A percentile compares a stretch with the other conserved stretches of the same genome.
These are phyloP conservation scores for Papilio elwesi DNA, from an alignment of 2,888 invertebrate genomes.

Conservation along the genomic window DNA sequence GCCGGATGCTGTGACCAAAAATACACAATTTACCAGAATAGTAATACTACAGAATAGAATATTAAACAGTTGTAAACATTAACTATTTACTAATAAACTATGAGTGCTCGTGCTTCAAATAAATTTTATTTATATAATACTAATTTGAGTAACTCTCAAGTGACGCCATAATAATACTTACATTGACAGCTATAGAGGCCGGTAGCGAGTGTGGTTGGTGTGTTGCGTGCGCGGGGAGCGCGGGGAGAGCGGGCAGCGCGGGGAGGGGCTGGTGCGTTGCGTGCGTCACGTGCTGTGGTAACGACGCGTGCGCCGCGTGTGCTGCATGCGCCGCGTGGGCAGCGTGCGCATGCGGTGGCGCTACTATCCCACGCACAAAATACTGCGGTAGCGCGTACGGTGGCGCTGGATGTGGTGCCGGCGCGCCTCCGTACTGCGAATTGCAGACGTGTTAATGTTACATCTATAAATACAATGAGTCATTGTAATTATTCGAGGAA, in stretches of 20 bases:
- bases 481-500: no score
- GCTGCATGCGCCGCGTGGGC: conserved; percentile 51
- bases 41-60: no score
- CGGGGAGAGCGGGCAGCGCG: conserved; percentile 43
- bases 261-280: conserved; percentile 40
- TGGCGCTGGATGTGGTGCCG: conserved; percentile 77
- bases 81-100: no score
- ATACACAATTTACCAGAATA: background rate
- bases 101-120: no score
- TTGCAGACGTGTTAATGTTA: conserved; percentile 6
- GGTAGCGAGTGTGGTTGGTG: conserved; percentile 63
- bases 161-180: conserved; percentile 25
- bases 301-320: conserved; percentile 47
- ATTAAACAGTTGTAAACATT: no score
- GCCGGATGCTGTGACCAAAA: conserved; percentile 67
- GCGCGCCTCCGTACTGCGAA: conserved; percentile 69
- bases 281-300: conserved; percentile 57
- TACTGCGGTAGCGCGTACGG: conserved; percentile 84
- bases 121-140: no score
- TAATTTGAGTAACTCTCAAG: no score
- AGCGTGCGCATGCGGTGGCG: conserved; percentile 60
- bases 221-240: conserved; percentile 48
- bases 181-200: conserved; percentile 55
- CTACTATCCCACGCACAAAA: conserved; percentile 75
- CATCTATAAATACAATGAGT: background rate